phyloP scores from a whole-genome alignment of 2,888 invertebrate genomes.

The Eulithis prunata region DNA sequence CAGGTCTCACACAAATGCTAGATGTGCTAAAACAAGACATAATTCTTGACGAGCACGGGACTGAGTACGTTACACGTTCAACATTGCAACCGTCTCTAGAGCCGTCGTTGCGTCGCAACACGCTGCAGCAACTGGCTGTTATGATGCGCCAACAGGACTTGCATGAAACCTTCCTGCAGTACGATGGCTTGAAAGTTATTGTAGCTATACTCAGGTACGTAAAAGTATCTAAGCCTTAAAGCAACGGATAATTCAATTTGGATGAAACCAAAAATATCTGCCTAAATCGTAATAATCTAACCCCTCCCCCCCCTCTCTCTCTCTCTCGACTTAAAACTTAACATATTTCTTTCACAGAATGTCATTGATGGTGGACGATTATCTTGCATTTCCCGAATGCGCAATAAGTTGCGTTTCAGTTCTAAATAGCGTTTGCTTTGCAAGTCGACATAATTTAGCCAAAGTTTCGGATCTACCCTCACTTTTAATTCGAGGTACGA shows the following conservation, averaged over 20 bases:
- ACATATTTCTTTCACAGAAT: conserved; percentile 66
- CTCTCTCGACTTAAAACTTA: no score
- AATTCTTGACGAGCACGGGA: conserved; percentile 60
- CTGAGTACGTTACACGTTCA: conserved; percentile 49
- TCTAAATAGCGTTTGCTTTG: conserved; percentile 72
- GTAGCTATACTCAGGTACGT: conserved; percentile 67
- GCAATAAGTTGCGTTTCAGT: conserved; percentile 83
- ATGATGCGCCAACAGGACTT: conserved; percentile 86
- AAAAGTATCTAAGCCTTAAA: no score
- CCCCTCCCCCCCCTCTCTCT: no score
- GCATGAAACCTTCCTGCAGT: conserved; percentile 85
- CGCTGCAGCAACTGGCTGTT: conserved; percentile 87
- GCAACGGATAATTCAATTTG: no score
- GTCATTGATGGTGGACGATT: conserved; percentile 78
- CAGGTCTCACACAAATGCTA: conserved; percentile 70
- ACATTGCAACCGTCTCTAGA: conserved; percentile 74
- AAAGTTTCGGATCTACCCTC: conserved; percentile 68
- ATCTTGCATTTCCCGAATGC: conserved; percentile 77
- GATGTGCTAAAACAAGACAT: conserved; percentile 78
- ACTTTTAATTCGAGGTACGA: conserved; percentile 64
- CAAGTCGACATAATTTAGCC: conserved; percentile 62
- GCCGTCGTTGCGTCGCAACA: conserved; percentile 87
- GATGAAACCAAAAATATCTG: no score
- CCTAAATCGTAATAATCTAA: no score
- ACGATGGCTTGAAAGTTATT: conserved; percentile 81